Percentiles rank a stretch among this genome's conserved stretches.
These are phyloP conservation scores for Ochotona curzoniae DNA, from an alignment of 2,113 vertebrate species.

Conservation along the genomic window DNA sequence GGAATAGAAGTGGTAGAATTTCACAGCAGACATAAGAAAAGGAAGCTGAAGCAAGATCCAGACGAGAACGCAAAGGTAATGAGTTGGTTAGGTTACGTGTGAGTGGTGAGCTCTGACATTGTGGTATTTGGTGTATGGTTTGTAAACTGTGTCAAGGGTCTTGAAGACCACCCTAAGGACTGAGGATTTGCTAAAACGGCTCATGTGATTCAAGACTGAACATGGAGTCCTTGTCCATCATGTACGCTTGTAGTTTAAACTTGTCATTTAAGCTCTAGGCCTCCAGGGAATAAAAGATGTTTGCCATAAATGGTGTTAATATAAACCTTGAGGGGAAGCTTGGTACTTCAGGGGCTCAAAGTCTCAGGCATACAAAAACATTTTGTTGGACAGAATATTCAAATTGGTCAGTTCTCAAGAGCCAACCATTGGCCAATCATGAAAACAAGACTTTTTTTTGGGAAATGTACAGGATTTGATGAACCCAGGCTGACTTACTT, in stretches of 20 bases:
- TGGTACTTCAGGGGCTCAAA: not conserved
- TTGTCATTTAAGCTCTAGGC: not conserved
- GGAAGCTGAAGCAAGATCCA: constrained; percentile 51
- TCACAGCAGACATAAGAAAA: constrained; percentile 86
- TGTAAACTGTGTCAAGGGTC: not conserved
- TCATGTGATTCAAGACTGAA: not conserved
- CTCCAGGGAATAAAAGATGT: not conserved
- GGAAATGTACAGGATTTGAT: not conserved
- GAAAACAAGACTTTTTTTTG: not conserved
- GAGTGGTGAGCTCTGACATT: not conserved
- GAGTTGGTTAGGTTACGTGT: not conserved
- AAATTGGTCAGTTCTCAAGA: not conserved
- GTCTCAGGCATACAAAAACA: not conserved
- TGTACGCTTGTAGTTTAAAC: fast-evolving
- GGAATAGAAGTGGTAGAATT: constrained; percentile 89
- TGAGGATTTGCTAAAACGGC: not conserved
- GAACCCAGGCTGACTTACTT: not conserved
- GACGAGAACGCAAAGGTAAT: constrained; percentile 71
- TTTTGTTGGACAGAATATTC: not conserved
- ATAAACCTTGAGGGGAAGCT: not conserved
- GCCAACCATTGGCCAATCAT: not conserved
- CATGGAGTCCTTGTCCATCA: not conserved
- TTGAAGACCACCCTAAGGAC: not conserved
- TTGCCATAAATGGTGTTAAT: not conserved
- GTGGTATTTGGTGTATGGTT: fast-evolving